Conservation (phyloP, 1,140 invertebrate species). For the Meloidogyne floridensis region DNA sequence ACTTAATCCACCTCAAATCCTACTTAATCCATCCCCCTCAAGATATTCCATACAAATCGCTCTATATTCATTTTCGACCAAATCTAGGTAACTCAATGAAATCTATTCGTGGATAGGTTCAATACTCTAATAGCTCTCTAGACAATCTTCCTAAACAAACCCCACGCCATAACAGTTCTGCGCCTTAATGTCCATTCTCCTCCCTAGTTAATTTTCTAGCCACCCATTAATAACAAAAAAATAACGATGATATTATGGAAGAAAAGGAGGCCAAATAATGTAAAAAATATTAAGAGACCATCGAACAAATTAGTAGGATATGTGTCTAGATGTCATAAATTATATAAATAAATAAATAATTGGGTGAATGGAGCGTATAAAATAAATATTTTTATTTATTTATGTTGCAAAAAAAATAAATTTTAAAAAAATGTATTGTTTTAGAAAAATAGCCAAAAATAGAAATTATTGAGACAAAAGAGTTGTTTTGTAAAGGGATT, state of each 20-base stretch:
- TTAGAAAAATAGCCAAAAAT: no score
- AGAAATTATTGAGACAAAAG: no score
- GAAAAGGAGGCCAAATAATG: not conserved
- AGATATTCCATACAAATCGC: no score
- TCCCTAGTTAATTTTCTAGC: not conserved
- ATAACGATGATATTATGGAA: not conserved
- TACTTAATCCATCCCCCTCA: no score
- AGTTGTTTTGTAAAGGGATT: no score
- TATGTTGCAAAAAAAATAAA: no score
- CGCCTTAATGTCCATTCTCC: not conserved
- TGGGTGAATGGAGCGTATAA: not conserved
- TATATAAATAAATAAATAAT: not conserved
- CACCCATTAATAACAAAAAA: not conserved
- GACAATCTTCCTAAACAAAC: not conserved
- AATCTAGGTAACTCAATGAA: not conserved
- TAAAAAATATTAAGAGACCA: slow-evolving; percentile 2
- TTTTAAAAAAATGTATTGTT: no score
- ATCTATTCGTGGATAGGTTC: not conserved
- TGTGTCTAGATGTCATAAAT: not conserved
- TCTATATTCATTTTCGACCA: no score
- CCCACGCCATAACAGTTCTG: not conserved
- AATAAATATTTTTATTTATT: no score
- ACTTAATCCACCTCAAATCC: no score
- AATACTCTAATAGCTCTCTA: not conserved
- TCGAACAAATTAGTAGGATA: not conserved